Base-by-base conservation (phyloP, 2,888 invertebrate species). In the Coleophora flavipennella region DNA sequence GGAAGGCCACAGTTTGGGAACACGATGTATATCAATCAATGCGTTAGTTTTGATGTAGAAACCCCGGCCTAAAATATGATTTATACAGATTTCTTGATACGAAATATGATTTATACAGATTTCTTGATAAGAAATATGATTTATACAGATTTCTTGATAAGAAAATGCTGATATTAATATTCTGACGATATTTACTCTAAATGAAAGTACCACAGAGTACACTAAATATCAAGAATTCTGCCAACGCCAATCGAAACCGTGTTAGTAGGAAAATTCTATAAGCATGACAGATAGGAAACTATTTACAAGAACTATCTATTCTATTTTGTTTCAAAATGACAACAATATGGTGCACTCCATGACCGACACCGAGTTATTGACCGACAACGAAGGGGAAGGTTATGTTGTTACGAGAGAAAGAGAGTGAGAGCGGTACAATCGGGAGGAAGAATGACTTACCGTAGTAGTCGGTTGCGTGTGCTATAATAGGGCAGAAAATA, bases 391-490 rank as follows among this genome's bases (percentile, higher is more conserved):
- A 48, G 45, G 62, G 53, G 62, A 48, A 58, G 51, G 49, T 52
- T 51, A 62, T 62, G 73, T 72, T 72, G 73, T 35, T 35, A 35
- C 10, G 8, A 31, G 59, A 20, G 20, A 20, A 6, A 20, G 20
- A 20, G 6, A 20, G 20, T 4, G 20, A 20, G 20, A 20, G n/a
- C n/a, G n/a, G 72, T 75, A 74, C 74, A 54, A 59, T 67, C 86
- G 86, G 88, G 86, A 87, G 88, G 87, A 90, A 90, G 87, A 88
- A 88, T 88, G 90, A 96, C 97, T 96, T 95, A 97, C 97, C 97
- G 95, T 97, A 97, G 89, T 97, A 97, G 89, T 96, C 97, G 90
- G 96, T 94, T 81, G 96, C 94, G 91, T 95, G 96, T 88, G 96
- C 96, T 95, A 77, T 64, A 80, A 71, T 59, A 55, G 74, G 74